Conservation (phyloP, 2,888 invertebrate genomes). For the Ecliptopera silaceata region DNA sequence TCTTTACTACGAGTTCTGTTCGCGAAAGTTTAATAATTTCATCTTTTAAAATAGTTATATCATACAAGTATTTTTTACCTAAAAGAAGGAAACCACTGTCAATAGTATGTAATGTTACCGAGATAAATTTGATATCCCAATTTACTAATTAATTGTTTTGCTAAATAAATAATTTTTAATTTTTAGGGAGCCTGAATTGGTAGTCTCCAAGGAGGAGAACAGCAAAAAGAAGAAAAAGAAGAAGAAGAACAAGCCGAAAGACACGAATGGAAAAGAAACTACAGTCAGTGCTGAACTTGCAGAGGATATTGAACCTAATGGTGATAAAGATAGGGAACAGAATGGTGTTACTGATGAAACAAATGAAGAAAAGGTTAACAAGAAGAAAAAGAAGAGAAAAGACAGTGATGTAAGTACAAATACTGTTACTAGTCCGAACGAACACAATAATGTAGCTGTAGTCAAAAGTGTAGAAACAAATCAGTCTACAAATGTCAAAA, state of each 20-base stretch:
- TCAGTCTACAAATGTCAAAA: not conserved
- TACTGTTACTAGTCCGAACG: not conserved
- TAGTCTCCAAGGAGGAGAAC: conserved; percentile 56
- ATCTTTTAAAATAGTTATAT: no score
- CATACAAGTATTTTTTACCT: no score
- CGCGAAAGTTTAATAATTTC: no score
- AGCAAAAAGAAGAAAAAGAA: conserved; percentile 66
- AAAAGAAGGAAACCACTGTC: no score
- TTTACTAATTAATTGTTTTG: not conserved
- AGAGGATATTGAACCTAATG: conserved; percentile 26
- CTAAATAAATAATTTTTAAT: not conserved
- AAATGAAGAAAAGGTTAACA: conserved; percentile 27
- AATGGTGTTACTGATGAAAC: conserved; percentile 1
- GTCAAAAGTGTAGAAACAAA: conserved; percentile 8
- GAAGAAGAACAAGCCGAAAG: conserved; percentile 35
- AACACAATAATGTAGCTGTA: conserved; percentile 2
- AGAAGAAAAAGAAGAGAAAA: conserved; percentile 31
- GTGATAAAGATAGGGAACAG: conserved; percentile 17
- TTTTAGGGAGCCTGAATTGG: conserved; percentile 65
- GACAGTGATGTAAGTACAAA: conserved; percentile 10
- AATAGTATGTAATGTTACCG: no score
- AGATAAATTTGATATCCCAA: no score
- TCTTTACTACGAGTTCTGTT: no score
- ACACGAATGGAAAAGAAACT: conserved; percentile 10
- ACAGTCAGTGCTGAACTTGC: conserved; percentile 21